These are phyloP conservation scores for Beroe ovata DNA, from an alignment of 37 sponge, comb jelly and placozoan genomes.

Conservation along the genomic window DNA sequence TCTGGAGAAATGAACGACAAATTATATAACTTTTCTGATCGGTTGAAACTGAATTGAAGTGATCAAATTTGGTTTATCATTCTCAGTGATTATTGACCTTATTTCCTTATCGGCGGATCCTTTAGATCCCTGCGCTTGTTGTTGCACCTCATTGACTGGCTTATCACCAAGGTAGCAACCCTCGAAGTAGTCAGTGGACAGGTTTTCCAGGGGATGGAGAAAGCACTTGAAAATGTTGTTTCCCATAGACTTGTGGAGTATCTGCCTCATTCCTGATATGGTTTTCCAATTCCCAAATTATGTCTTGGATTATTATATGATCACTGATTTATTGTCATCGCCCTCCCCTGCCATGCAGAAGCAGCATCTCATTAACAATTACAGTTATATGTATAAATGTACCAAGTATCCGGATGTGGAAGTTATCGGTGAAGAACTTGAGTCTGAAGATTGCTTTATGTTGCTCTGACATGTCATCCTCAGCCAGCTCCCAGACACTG, in stretches of 20 bases:
- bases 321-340: too few species aligned
- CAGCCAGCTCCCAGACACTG: conserved; percentile 2
- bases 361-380: too few species aligned
- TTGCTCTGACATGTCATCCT: conserved; percentile 18
- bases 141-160: neutral
- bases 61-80: too few species aligned
- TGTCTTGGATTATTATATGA: too few species aligned
- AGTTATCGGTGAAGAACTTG: conserved; percentile 26
- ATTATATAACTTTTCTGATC: too few species aligned
- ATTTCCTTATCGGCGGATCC: neutral
- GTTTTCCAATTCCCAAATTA: too few species aligned
- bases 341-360: too few species aligned
- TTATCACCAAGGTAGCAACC: conserved; percentile 15
- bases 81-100: neutral
- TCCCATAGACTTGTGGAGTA: conserved; percentile 26
- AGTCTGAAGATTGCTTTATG: conserved; percentile 55
- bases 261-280: conserved; percentile 4
- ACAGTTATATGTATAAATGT: too few species aligned
- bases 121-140: neutral
- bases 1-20: too few species aligned
- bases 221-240: conserved; percentile 34
- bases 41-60: too few species aligned
- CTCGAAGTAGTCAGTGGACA: conserved; percentile 52
- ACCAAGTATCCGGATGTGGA: conserved; percentile 46
- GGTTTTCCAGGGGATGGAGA: conserved; percentile 38